A percentile compares a stretch with the other conserved stretches of the same genome.
Evolutionary conservation across 2,113 vertebrate species (phyloP).

Genomic region (Forbesichthys papilliferus): DNA sequence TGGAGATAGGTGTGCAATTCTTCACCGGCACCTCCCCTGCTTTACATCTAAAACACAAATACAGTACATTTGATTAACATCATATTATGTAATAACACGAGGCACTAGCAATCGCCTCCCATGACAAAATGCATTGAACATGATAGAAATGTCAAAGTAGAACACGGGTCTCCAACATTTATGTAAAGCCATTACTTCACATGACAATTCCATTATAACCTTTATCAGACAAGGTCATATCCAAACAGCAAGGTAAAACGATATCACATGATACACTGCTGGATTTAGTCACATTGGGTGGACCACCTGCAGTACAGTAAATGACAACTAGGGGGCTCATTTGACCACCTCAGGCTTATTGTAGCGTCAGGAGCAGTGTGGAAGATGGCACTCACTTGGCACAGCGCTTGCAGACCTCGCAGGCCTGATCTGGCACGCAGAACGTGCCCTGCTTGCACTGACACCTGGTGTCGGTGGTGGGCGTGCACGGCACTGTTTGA

Average conservation of each 20-base stretch:
- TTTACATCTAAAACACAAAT: slow-evolving; percentile 69
- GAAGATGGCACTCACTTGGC: slow-evolving; percentile 59
- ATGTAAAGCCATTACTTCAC: too few species aligned
- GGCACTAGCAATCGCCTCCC: too few species aligned
- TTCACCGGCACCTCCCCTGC: slow-evolving; percentile 65
- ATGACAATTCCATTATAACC: too few species aligned
- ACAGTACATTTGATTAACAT: slow-evolving; percentile 1
- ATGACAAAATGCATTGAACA: too few species aligned
- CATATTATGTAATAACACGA: background rate
- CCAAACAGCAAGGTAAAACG: too few species aligned
- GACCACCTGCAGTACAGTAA: too few species aligned
- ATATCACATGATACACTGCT: too few species aligned
- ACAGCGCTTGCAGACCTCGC: slow-evolving; percentile 80
- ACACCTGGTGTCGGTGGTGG: slow-evolving; percentile 69
- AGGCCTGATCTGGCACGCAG: slow-evolving; percentile 78
- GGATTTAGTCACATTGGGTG: too few species aligned
- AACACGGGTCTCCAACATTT: too few species aligned
- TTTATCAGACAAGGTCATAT: too few species aligned
- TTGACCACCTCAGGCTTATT: background rate
- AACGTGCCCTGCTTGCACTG: slow-evolving; percentile 69
- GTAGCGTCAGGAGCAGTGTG: background rate
- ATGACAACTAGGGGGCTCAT: too few species aligned
- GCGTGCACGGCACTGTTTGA: slow-evolving; percentile 58
- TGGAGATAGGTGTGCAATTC: slow-evolving; percentile 70
- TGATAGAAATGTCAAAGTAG: too few species aligned